Evolutionary conservation across 1,140 invertebrate species (phyloP).

Genomic region (Paraescarpia echinospica): DNA sequence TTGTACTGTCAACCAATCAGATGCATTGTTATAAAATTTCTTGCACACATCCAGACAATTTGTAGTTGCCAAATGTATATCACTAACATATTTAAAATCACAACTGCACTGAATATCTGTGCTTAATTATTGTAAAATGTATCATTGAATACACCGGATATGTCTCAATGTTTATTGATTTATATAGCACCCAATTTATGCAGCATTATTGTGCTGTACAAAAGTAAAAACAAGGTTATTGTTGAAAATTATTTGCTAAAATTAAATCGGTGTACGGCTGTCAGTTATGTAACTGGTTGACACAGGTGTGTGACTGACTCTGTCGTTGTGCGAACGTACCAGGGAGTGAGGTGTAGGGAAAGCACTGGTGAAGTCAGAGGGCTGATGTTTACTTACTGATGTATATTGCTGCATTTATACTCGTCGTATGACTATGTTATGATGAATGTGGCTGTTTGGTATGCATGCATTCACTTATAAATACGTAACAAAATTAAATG

Average conservation of each 20-base stretch:
- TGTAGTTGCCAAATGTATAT: background rate
- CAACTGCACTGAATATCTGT: background rate
- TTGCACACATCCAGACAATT: background rate
- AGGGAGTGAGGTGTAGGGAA: too few relatives aligned
- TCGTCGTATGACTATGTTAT: too few relatives aligned
- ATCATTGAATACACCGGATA: background rate
- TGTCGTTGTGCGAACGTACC: too few relatives aligned
- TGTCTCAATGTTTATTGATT: background rate
- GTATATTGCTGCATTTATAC: too few relatives aligned
- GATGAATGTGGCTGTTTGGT: background rate
- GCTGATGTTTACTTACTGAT: too few relatives aligned
- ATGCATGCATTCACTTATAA: background rate
- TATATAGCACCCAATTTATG: background rate
- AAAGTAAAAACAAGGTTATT: background rate
- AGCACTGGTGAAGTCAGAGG: too few relatives aligned
- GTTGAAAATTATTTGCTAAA: background rate
- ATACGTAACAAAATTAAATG: background rate
- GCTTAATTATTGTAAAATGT: background rate
- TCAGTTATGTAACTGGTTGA: background rate
- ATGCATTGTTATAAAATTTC: background rate
- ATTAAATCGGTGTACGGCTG: background rate
- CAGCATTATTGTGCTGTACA: background rate
- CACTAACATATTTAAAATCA: background rate
- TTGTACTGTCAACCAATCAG: background rate
- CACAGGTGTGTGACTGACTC: too few relatives aligned